Percentiles rank a stretch among this genome's conserved stretches.
phyloP scores from a whole-genome alignment of 2,888 invertebrate genomes.

The Ophion ventricosus region DNA sequence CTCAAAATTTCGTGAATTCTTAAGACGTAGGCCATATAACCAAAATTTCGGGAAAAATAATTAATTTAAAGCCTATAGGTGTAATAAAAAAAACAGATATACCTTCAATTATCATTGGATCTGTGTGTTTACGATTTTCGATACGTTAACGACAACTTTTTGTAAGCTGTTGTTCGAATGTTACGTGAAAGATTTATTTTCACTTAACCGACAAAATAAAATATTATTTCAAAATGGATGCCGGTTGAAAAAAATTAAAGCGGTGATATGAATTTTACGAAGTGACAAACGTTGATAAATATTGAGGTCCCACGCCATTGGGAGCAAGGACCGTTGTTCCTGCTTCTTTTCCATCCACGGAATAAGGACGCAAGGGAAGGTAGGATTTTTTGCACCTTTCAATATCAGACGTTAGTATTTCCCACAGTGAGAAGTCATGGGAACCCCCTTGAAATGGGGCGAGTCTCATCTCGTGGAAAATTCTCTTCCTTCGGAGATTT shows the following conservation, averaged over 20 bases:
- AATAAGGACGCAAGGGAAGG: conserved; percentile 71
- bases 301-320: conserved; percentile 73
- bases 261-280: not conserved
- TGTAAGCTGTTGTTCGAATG: not conserved
- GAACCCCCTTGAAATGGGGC: conserved; percentile 66
- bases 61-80: not conserved
- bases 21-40: not conserved
- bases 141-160: not conserved
- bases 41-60: not conserved
- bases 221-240: not conserved
- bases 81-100: not conserved
- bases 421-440: conserved; percentile 81
- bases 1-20: conserved; percentile 5
- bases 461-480: conserved; percentile 70
- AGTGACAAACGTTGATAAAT: conserved; percentile 18
- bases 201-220: not conserved
- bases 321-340: conserved; percentile 79
- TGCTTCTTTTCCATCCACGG: conserved; percentile 75
- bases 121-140: too few relatives aligned
- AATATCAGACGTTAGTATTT: conserved; percentile 82
- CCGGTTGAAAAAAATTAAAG: not conserved
- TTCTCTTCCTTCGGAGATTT: conserved; percentile 73
- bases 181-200: not conserved
- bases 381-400: conserved; percentile 77
- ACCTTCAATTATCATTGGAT: not conserved